Evolutionary conservation across 2,888 invertebrate species (phyloP), one percentile per base, ranked within the genome.

Genomic region (Archips crataeganus): DNA sequence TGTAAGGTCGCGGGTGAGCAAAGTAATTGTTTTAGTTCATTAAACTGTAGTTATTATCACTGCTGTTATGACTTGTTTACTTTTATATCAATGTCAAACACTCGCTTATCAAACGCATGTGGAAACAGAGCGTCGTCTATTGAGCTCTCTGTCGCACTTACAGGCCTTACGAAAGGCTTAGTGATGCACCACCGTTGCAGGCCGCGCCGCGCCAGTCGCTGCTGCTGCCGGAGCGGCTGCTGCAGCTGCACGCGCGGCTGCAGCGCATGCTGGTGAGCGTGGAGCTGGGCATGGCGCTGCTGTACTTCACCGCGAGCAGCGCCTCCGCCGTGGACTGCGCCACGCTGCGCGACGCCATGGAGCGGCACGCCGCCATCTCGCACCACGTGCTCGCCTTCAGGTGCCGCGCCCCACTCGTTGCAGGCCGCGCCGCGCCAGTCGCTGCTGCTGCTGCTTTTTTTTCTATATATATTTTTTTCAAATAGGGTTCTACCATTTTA

Each of bases 281-380:
- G 13, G 95, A 95, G 78, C 81, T 96, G 45, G 95, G 95, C 0
- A 92, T 95, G 79, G 93, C 95, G 79, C 91, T 95, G 39, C 89
- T 96, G 76, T 96, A 96, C 84, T 93, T 96, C 78, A 95, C 96
- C 6, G 91, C 94, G 73, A 87, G 84, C 59, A 94, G 95, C 0
- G 95, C 96, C 2, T 93, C 95, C 8, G 95, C 96, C 0, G 81
- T 95, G n/a, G 95, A 95, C 77, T 95, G 95, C 79, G 87, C 77
- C 70, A 88, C 88, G 2, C 77, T 94, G 2, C 81, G 87, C 1
- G 92, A 92, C 70, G 90, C 94, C 0, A 87, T 94, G 85, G 91
- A 93, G 71, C 79, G 86, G 0, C 90, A 93, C 76, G 91, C 90
- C 2, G 65, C 75, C 11, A 54, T 36, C 0, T 11, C 67, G 13